Percentiles rank a stretch among this genome's conserved stretches.
phyloP scores from a whole-genome alignment of 1,140 invertebrate genomes.

The Leptinotarsa lineolata region DNA sequence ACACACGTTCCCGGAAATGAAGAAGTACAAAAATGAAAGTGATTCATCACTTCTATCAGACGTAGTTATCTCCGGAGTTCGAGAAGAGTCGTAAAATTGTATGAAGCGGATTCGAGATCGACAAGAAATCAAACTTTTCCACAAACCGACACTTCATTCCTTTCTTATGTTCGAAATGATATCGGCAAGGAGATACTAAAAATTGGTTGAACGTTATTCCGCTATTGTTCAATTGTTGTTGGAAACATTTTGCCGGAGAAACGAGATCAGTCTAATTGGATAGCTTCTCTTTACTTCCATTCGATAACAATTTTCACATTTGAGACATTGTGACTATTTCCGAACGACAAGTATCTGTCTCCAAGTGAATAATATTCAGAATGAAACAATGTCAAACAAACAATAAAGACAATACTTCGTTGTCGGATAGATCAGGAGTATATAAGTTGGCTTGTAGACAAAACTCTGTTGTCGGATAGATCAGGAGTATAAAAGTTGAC shows the following conservation, averaged over 20 bases:
- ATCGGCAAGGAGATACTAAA: not conserved
- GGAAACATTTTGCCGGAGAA: not conserved
- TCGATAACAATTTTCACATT: not conserved
- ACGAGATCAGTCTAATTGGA: not conserved
- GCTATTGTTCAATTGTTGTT: too few species aligned
- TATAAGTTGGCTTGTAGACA: too few species aligned
- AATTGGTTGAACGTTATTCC: too few species aligned
- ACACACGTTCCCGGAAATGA: constrained; percentile 10
- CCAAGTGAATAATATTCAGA: not conserved
- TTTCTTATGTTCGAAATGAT: constrained; percentile 2
- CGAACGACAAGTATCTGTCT: not conserved
- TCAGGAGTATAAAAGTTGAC: too few species aligned
- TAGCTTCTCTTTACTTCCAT: not conserved
- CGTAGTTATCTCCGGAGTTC: constrained; percentile 9
- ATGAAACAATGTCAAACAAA: too few species aligned
- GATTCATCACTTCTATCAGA: constrained; percentile 22
- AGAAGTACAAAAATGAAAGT: constrained; percentile 22
- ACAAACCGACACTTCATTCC: constrained; percentile 4
- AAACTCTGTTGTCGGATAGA: too few species aligned
- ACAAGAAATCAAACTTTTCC: constrained; percentile 16
- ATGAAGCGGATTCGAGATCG: constrained; percentile 16
- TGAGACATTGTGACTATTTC: not conserved
- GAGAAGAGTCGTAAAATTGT: constrained; percentile 20
- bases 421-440: too few species aligned
- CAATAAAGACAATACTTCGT: too few species aligned